Base-by-base conservation (phyloP, 92 coral and sea anemone species). In the Phenganax stokvisi region DNA sequence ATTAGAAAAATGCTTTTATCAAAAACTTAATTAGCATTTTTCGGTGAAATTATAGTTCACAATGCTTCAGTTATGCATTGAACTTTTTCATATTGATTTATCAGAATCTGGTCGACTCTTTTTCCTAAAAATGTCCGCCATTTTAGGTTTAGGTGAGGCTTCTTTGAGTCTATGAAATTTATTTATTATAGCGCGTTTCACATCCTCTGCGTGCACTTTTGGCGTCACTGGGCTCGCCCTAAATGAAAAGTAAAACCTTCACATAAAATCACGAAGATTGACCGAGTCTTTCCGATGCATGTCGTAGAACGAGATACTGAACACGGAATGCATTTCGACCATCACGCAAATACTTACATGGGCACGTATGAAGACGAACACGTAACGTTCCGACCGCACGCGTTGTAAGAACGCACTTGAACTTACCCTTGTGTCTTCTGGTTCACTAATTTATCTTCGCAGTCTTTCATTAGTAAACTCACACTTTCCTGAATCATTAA, bases 121-220 rank as follows among this genome's bases (percentile, higher is more conserved):
- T 79, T 90, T 91, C 76, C 92, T 90, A 86, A 96, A 96, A 83
- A 96, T 89, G 62, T 92, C 97, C 16, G 89, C 86, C 96, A 96
- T 92, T 80, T 92, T 96, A 0, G 99, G 97, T 92, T 92, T 76
- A 54, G 89, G 96, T 2, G 99, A 93, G 51, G 80, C 91, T 77
- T 93, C 98, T 82, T 92, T 96, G 31, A 96, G 90, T 82, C 85
- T 89, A 76, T 96, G 84, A 78, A 96, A 92, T 79, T 97, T 94
- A 82, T 93, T 96, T 83, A 92, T 85, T 57, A 92, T 88, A 16
- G 99, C 89, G 76, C 87, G 92, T 71, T 92, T 96, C 56, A 96
- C 86, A 77, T 96, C 99, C 29, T 92, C 93, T 11, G 67, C 67
- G 74, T 79, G 83, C 28, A 87, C 85, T 72, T 89, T 90, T 12